Conservation (phyloP, 2,888 invertebrate genomes). For the Dryobotodes eremita region DNA sequence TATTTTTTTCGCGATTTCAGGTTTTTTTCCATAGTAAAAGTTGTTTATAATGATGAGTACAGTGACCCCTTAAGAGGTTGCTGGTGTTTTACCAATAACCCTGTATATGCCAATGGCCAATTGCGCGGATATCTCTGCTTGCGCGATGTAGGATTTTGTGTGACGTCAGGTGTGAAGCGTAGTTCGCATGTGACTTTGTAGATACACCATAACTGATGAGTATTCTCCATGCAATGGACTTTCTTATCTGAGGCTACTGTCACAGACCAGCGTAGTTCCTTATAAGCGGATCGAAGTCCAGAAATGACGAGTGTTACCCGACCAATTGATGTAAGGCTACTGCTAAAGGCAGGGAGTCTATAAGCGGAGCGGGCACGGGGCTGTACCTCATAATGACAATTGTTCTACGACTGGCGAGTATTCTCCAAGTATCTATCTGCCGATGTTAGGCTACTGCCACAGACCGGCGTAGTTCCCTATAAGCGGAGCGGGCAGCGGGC, state of each 20-base stretch:
- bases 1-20: too few relatives aligned
- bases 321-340: slow-evolving; percentile 79
- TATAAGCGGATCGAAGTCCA: slow-evolving; percentile 93
- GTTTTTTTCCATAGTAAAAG: too few relatives aligned
- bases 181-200: background rate
- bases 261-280: slow-evolving; percentile 99
- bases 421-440: background rate
- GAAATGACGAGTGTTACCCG: background rate
- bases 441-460: slow-evolving; percentile 93
- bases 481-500: slow-evolving; percentile 97
- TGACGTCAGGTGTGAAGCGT: background rate
- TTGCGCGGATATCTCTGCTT: background rate
- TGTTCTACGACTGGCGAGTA: background rate
- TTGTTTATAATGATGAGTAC: too few relatives aligned
- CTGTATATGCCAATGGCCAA: background rate
- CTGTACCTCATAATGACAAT: too few relatives aligned
- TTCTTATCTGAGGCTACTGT: slow-evolving; percentile 91
- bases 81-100: too few relatives aligned
- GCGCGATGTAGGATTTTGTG: background rate
- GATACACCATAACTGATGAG: background rate
- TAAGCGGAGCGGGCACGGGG: slow-evolving; percentile 96
- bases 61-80: too few relatives aligned
- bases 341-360: slow-evolving; percentile 97
- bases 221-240: too few relatives aligned
- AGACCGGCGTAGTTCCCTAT: slow-evolving; percentile 98